phyloP scores from a whole-genome alignment of 2,113 vertebrate genomes.

The Lynx canadensis region DNA sequence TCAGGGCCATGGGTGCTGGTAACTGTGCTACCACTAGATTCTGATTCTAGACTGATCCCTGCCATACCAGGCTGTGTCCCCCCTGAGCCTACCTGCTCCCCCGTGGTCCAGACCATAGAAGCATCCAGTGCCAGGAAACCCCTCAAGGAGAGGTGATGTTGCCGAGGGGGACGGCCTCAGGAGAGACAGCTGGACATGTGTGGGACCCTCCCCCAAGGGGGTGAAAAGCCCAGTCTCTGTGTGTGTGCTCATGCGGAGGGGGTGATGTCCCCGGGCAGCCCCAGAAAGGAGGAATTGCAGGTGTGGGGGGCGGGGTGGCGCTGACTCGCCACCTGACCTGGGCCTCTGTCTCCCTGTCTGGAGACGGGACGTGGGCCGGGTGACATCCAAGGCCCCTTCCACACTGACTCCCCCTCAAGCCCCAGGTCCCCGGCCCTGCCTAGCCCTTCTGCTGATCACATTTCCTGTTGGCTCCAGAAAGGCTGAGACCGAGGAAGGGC shows the following conservation, averaged over 20 bases:
- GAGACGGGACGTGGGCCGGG: neutral
- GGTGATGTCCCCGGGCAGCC: neutral
- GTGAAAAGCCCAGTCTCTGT: neutral
- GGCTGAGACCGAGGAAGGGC: neutral
- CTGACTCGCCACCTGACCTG: neutral
- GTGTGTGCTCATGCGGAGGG: too few relatives aligned
- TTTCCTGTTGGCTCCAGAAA: neutral
- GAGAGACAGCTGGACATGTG: neutral
- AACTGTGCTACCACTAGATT: neutral
- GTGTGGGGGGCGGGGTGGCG: too few relatives aligned
- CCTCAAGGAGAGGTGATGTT: neutral
- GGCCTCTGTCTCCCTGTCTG: neutral
- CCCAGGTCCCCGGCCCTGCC: neutral
- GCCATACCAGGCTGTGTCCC: neutral
- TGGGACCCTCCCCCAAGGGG: neutral
- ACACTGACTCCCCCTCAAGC: neutral
- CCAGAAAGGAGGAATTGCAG: neutral
- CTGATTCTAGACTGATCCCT: neutral
- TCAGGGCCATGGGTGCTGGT: neutral
- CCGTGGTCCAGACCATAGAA: neutral
- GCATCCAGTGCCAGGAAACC: neutral
- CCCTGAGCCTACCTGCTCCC: neutral
- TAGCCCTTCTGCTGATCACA: neutral
- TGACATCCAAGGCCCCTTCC: neutral
- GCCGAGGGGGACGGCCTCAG: neutral